Base-by-base conservation (phyloP, 2,113 vertebrate genomes). In the Arizona elegans region DNA sequence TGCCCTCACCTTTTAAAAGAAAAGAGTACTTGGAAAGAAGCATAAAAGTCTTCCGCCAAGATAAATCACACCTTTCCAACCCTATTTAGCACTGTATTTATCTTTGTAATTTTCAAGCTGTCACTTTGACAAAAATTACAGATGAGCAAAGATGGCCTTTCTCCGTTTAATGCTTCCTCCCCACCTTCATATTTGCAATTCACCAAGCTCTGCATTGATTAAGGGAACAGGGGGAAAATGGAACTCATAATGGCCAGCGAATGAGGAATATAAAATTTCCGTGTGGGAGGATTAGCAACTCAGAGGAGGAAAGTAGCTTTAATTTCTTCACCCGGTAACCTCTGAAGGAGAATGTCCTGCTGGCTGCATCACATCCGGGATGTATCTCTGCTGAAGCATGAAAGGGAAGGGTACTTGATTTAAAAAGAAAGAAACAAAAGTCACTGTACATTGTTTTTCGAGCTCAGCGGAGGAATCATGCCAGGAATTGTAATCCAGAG, bases 61-160 rank as follows among this genome's bases (percentile, higher is more conserved):
- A 98, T 95, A 96, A 97, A 97, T 97, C 95, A 96, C 96, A 97
- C 96, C 96, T 97, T 98, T 98, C 98, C 97, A 97, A 97, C 95
- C 94, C 92, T 92, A 98, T 98, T 97, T 97, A 98, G 96, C 96
- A 96, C 96, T 97, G 96, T 97, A 93, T 97, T 98, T 97, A 97
- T 97, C 97, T 97, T 96, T 96, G 97, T 97, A 98, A 98, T 98
- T 98, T 98, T 96, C 97, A 97, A 97, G 96, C 97, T 98, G 97
- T 98, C 97, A 97, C 97, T 98, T 97, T 97, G 96, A 97, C 97
- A 97, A 97, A 98, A 98, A 98, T 97, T 98, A 98, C 97, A 96
- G 97, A 97, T 94, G 95, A 97, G 94, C 90, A 11, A 97, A 97
- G 97, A 97, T 97, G 97, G 97, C 96, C 97, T 98, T 98, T 98